These are phyloP conservation scores for Ptychobarbus kaznakovi DNA, from an alignment of 2,797 vertebrate genomes.

Conservation along the genomic window DNA sequence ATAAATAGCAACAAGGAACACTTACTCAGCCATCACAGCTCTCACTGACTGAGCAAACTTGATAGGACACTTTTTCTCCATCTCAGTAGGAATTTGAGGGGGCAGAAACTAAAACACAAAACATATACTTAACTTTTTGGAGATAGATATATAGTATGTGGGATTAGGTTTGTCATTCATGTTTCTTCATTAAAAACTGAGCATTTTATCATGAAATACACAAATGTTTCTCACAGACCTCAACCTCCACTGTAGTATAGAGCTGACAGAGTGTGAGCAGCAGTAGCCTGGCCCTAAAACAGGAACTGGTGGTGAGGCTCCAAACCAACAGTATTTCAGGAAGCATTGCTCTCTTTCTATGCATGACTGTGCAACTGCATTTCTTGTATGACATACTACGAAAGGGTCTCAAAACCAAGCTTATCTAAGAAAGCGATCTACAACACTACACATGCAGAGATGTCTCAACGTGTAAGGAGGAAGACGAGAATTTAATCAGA, in stretches of 20 bases:
- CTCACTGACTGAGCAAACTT: constrained; percentile 88
- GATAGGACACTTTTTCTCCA: constrained; percentile 84
- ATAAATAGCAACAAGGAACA: constrained; percentile 36
- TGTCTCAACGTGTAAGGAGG: neutral
- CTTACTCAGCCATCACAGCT: constrained; percentile 89
- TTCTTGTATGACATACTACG: neutral
- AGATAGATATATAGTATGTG: neutral
- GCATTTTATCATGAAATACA: neutral
- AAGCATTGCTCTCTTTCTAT: constrained; percentile 7
- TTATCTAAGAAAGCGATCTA: constrained; percentile 2
- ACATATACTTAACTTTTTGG: neutral
- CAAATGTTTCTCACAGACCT: constrained; percentile 79
- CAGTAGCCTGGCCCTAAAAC: constrained; percentile 82
- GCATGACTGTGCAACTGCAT: neutral
- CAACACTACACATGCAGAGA: neutral
- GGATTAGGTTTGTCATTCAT: neutral
- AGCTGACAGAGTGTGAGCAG: constrained; percentile 89
- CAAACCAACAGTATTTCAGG: constrained; percentile 5
- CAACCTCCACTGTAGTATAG: constrained; percentile 92
- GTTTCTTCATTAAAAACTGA: neutral
- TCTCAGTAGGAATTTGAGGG: constrained; percentile 86
- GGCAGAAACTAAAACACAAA: constrained; percentile 86
- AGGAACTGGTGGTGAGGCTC: constrained; percentile 44
- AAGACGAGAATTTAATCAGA: neutral
- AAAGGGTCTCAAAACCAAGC: constrained; percentile 1